Percentiles rank a stretch among this genome's conserved stretches.
These are phyloP conservation scores for Coluber constrictor DNA, from an alignment of 2,797 vertebrate species.

Conservation along the genomic window DNA sequence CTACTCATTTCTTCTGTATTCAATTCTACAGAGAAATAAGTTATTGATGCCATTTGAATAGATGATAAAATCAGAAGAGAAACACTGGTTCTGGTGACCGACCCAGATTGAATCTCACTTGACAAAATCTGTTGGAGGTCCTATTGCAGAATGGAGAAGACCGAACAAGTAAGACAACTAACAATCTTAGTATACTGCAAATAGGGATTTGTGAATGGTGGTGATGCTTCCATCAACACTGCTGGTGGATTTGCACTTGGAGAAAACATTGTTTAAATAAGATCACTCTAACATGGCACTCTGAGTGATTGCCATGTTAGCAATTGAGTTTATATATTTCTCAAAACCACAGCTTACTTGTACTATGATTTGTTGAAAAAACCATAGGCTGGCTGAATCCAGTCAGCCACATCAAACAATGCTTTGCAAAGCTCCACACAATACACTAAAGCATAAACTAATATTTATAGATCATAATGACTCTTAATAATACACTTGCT, in stretches of 20 bases:
- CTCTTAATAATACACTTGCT: not conserved
- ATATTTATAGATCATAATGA: not conserved
- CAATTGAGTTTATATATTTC: not conserved
- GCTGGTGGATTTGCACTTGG: not conserved
- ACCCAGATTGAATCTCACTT: not conserved
- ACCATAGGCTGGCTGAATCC: not conserved
- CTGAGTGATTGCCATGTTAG: not conserved
- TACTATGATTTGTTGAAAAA: not conserved
- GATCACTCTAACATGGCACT: no score
- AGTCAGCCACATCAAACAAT: not conserved
- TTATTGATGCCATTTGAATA: not conserved
- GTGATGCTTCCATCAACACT: not conserved
- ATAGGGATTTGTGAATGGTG: not conserved
- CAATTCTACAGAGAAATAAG: not conserved
- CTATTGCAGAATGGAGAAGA: not conserved
- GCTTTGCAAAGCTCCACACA: not conserved
- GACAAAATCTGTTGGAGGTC: not conserved
- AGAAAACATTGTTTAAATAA: not conserved
- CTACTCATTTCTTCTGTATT: not conserved
- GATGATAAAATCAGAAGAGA: not conserved
- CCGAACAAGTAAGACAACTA: not conserved
- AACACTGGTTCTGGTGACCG: not conserved
- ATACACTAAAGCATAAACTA: not conserved
- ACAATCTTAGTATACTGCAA: not conserved
- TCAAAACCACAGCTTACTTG: not conserved